Percentiles rank a stretch among this genome's conserved stretches.
These are phyloP conservation scores for Rhinoderma darwinii DNA, from an alignment of 2,113 vertebrate species.

Conservation along the genomic window DNA sequence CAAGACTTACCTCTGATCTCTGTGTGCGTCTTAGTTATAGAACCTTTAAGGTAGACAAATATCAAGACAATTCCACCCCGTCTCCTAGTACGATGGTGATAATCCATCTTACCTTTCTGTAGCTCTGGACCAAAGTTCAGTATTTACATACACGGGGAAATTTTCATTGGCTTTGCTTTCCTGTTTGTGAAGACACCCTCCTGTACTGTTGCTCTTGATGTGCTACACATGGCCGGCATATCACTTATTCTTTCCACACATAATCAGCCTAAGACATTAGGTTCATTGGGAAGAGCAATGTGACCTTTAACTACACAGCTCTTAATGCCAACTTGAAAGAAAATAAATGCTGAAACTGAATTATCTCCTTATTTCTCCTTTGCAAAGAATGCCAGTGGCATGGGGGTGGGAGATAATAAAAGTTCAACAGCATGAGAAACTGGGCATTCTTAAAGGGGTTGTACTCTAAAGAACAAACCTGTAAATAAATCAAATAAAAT, in stretches of 20 bases:
- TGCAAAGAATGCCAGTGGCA: neutral
- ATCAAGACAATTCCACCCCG: neutral
- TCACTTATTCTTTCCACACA: slow-evolving; percentile 15
- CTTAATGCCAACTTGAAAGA: slow-evolving; percentile 3
- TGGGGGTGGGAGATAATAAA: neutral
- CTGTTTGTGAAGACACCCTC: neutral
- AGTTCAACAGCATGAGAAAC: neutral
- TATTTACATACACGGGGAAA: neutral
- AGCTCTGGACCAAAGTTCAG: neutral
- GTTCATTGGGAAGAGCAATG: slow-evolving; percentile 15
- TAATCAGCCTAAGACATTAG: neutral
- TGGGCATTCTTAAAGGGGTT: neutral
- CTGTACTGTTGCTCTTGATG: neutral
- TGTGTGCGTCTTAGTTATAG: neutral
- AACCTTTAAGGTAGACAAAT: neutral
- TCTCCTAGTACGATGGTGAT: neutral
- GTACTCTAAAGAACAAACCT: neutral
- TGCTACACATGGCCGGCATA: neutral
- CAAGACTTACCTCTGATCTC: neutral
- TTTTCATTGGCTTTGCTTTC: neutral
- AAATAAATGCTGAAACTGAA: neutral
- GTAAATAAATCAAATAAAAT: neutral
- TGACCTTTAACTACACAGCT: slow-evolving; percentile 5
- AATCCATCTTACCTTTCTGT: neutral
- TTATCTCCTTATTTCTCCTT: slow-evolving; percentile 13